Evolutionary conservation across 2,113 vertebrate species (phyloP), one percentile per base, ranked within the genome.

Genomic region (Atractosteus spatula): DNA sequence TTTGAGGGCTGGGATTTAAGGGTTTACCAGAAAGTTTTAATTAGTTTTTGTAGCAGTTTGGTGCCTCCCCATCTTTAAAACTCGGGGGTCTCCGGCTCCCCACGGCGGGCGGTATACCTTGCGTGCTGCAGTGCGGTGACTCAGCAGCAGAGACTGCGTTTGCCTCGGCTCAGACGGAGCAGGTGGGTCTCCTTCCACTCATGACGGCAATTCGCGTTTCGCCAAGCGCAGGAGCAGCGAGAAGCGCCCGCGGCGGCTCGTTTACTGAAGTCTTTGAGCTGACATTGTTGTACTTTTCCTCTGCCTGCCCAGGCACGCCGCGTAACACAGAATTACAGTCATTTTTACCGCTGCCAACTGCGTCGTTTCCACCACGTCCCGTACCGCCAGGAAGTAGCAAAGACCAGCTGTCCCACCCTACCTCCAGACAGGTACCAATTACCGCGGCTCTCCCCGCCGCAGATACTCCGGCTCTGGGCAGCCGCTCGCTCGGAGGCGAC

Each of bases 121-220:
- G 29, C 29, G 29, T 29, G 29, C 29, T 29, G 29, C 29, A 29
- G 1, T 0, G 29, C 29, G 29, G 29, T 29, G 29, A 29, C 29
- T 29, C 29, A 2, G 1, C 29, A 29, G 29, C 29, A 29, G 29
- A 29, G 29, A 29, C 29, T 29, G 29, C 29, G 29, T 29, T 29
- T 29, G 29, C 83, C 83, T 85, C 77, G 65, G 79, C 73, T 79
- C 80, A 67, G 69, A 70, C 75, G 70, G 76, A 83, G 80, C 85
- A 86, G 86, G 85, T 85, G 80, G 79, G 79, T 76, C 78, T 81
- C 75, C 71, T 74, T 62, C 66, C 77, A 71, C 47, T 72, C 43
- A 70, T 74, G 62, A 57, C 56, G 0, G 63, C 29, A 16, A 74
- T 56, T 51, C 56, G 70, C 55, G 0, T 62, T 69, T 56, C 66